These are phyloP conservation scores for Diloba caeruleocephala DNA, from an alignment of 2,888 invertebrate genomes.

Conservation along the genomic window DNA sequence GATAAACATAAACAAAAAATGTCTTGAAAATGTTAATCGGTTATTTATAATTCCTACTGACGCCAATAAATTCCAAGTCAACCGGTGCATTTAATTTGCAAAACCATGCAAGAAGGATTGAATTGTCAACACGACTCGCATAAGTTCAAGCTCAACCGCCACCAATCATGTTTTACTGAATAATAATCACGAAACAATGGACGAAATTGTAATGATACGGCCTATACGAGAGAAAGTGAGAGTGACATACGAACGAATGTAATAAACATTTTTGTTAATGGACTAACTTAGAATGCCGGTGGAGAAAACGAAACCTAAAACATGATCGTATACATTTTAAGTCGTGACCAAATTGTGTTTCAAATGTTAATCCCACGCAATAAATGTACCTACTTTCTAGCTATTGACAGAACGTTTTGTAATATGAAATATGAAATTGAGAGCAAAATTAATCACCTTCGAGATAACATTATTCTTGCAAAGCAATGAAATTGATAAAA, in stretches of 20 bases:
- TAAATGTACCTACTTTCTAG: constrained; percentile 50
- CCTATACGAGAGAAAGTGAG: constrained; percentile 68
- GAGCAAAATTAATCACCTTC: constrained; percentile 36
- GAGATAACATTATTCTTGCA: constrained; percentile 28
- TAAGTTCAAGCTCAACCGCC: constrained; percentile 54
- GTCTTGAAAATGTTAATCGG: constrained; percentile 35
- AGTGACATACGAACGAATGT: constrained; percentile 57
- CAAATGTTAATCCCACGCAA: constrained; percentile 56
- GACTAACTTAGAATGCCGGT: constrained; percentile 54
- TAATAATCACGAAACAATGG: constrained; percentile 52
- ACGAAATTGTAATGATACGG: constrained; percentile 66
- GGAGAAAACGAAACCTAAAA: constrained; percentile 62
- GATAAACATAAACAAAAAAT: constrained; percentile 38
- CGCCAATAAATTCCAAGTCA: constrained; percentile 36
- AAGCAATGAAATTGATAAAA: constrained; percentile 20
- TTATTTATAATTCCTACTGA: constrained; percentile 38
- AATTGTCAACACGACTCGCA: constrained; percentile 57
- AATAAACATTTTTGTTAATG: constrained; percentile 63
- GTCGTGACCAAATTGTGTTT: constrained; percentile 56
- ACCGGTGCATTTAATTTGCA: constrained; percentile 43
- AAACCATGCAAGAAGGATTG: constrained; percentile 49
- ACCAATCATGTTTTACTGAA: constrained; percentile 54
- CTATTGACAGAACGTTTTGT: constrained; percentile 50
- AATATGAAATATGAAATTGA: constrained; percentile 47
- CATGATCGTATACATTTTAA: constrained; percentile 46